phyloP scores from a whole-genome alignment of 2,113 vertebrate species.

The Lathamus discolor region DNA sequence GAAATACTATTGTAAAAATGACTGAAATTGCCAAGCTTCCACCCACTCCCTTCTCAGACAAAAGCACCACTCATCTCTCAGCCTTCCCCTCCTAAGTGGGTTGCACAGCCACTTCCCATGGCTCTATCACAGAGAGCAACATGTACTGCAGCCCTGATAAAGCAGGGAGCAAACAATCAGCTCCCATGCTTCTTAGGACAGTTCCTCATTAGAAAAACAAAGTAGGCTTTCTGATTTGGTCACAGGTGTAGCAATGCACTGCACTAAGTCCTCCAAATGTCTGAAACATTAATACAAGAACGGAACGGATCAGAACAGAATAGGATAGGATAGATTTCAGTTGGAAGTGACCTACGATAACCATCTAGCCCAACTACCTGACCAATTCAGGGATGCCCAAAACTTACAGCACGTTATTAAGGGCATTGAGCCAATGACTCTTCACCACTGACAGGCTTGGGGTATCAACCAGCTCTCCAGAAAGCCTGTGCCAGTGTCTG shows the following conservation, averaged over 20 bases:
- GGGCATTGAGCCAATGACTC: not conserved
- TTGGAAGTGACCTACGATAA: not conserved
- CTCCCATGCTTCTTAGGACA: not conserved
- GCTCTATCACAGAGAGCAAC: not conserved
- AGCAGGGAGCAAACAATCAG: not conserved
- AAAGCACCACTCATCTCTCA: not conserved
- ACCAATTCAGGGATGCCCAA: not conserved
- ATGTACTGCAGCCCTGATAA: not conserved
- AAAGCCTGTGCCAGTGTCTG: not conserved
- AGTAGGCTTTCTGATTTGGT: not conserved
- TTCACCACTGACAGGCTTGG: not conserved
- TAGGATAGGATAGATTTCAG: not conserved
- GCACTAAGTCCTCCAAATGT: not conserved
- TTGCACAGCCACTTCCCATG: not conserved
- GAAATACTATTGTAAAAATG: not conserved
- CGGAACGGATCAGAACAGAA: not conserved
- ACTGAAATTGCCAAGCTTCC: not conserved
- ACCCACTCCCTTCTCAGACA: not conserved
- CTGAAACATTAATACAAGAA: not conserved
- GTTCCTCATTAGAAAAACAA: not conserved
- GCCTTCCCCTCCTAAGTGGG: not conserved
- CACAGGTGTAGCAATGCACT: not conserved
- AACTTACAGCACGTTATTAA: not conserved
- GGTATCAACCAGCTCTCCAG: accelerated
- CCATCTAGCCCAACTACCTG: not conserved